These are phyloP conservation scores for Brachyhypopomus gauderio DNA, from an alignment of 2,113 vertebrate species.

Conservation along the genomic window DNA sequence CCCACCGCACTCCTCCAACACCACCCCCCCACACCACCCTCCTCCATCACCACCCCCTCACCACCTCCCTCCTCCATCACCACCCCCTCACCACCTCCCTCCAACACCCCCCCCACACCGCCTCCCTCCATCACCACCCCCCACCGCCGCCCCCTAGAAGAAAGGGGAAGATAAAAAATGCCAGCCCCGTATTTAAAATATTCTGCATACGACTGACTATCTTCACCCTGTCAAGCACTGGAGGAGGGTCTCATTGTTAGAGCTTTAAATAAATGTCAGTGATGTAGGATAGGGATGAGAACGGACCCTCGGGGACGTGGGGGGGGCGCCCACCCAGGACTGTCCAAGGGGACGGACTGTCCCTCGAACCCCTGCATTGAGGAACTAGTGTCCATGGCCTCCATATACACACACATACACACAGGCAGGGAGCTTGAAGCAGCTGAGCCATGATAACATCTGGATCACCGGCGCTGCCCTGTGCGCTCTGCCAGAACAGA, in stretches of 20 bases:
- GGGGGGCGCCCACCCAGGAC: constrained; percentile 61
- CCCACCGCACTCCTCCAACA: too few species aligned
- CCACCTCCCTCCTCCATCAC: not conserved
- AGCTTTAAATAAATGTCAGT: constrained; percentile 95
- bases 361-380: not conserved
- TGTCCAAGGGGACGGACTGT: not conserved
- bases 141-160: constrained; percentile 60
- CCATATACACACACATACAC: constrained; percentile 16
- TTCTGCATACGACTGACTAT: constrained; percentile 73
- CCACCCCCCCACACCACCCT: too few species aligned
- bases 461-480: constrained; percentile 31
- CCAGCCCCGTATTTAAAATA: constrained; percentile 76
- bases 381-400: constrained; percentile 16
- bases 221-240: constrained; percentile 69
- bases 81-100: too few species aligned
- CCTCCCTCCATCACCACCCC: constrained; percentile 9
- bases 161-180: constrained; percentile 57
- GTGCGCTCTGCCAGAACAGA: not conserved
- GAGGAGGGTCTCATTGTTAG: constrained; percentile 76
- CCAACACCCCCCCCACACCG: too few species aligned
- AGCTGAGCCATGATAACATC: constrained; percentile 53
- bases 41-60: constrained; percentile 5
- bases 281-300: constrained; percentile 82
- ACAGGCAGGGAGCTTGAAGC: constrained; percentile 15
- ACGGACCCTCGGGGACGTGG: constrained; percentile 79